Evolutionary conservation across 2,888 invertebrate genomes (phyloP).

Genomic region (Cryptus viduatorius): DNA sequence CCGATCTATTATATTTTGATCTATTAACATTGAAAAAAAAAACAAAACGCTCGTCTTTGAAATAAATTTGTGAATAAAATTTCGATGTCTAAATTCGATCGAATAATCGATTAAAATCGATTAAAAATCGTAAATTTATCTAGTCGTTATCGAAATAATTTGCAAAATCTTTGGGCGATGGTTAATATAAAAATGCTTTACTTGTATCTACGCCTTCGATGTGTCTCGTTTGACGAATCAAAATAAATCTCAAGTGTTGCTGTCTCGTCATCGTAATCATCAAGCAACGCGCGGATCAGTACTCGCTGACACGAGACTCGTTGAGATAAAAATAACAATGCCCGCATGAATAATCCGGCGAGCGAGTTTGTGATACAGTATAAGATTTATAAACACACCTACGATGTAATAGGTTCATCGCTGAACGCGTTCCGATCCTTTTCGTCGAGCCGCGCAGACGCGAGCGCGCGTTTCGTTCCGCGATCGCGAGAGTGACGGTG

Average conservation of each 20-base stretch:
- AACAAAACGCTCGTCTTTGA: background rate
- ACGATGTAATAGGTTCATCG: conserved; percentile 9
- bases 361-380: background rate
- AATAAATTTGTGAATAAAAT: background rate
- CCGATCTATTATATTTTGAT: background rate
- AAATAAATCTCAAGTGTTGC: conserved; percentile 35
- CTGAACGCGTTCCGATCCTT: conserved; percentile 5
- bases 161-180: background rate
- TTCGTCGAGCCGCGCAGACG: conserved; percentile 23
- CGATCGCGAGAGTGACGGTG: conserved; percentile 48
- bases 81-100: background rate
- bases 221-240: conserved; percentile 15
- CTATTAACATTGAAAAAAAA: background rate
- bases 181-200: background rate
- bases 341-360: background rate
- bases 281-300: conserved; percentile 8
- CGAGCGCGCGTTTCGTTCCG: conserved; percentile 61
- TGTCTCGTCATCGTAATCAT: conserved; percentile 28
- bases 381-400: conserved; percentile 6
- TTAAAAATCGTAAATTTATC: background rate
- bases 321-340: conserved; percentile 38
- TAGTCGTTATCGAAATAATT: background rate
- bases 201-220: background rate
- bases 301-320: conserved; percentile 20
- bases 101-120: background rate